Conservation (phyloP, 2,888 invertebrate species). For the Unio pictorum region DNA sequence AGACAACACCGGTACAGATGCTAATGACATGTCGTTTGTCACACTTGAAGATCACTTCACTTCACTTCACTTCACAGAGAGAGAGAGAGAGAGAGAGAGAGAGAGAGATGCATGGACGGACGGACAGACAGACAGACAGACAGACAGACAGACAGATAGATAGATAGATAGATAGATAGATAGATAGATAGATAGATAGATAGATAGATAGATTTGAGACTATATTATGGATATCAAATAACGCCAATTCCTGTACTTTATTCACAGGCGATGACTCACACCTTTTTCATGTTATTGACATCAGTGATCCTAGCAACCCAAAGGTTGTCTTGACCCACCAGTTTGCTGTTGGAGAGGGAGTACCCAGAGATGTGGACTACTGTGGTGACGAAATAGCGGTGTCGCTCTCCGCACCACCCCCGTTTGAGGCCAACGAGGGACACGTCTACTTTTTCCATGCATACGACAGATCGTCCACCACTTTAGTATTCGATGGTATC, state of each 20-base stretch:
- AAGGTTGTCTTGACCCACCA: constrained; percentile 26
- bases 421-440: constrained; percentile 37
- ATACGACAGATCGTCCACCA: constrained; percentile 16
- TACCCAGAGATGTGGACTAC: constrained; percentile 39
- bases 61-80: too few species aligned
- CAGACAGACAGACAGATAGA: too few species aligned
- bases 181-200: too few species aligned
- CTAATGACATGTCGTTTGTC: too few species aligned
- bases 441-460: constrained; percentile 39
- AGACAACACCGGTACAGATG: too few species aligned
- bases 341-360: constrained; percentile 37
- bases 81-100: too few species aligned
- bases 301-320: constrained; percentile 38
- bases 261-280: constrained; percentile 40
- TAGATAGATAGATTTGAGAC: too few species aligned
- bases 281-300: constrained; percentile 49
- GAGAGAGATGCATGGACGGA: too few species aligned
- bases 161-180: too few species aligned
- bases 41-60: too few species aligned
- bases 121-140: too few species aligned
- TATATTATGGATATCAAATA: not conserved
- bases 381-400: constrained; percentile 43
- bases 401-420: constrained; percentile 30
- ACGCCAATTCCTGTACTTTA: not conserved
- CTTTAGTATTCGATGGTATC: constrained; percentile 22